Base-by-base conservation (phyloP, 92 coral and sea anemone species). In the Umimayanthus chanpuru region DNA sequence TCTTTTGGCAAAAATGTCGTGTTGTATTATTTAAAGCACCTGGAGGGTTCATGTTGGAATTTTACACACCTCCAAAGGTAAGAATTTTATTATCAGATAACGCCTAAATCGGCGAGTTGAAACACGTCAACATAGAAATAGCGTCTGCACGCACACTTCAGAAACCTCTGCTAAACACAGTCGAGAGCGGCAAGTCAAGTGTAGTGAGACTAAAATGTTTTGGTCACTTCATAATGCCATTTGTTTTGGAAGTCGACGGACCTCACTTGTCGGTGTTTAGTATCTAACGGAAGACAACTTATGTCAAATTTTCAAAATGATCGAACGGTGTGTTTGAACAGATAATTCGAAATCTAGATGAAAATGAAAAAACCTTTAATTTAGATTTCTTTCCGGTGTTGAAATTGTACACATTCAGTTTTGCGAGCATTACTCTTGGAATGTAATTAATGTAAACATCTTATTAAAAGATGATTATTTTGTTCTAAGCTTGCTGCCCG, bases 31-130 rank as follows among this genome's bases (percentile, higher is more conserved):
- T 96, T 77, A 97, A 97, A 85, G 99, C 99, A 0, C 99, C 99
- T 15, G 99, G 99, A 38, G 99, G 99, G 43, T 97, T 71, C 68
- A 97, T 97, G 99, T 67, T 97, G 65, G 99, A 97, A 82, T 97
- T 97, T 55, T 97, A 95, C 82, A 91, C 98, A 28, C 99, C 99
- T 71, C 99, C 99, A 32, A 97, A 95, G 99, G 99, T 97, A 92
- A 40, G 85, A 20, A 16, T 47, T 41, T 38, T 74, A 8, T 81
- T 10, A 29, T 55, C 39, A 16, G 32, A 83, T n/a, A 78, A 78
- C 30, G 71, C 25, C 44, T 41, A 15, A 29, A 47, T 15, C 87
- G 8, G 14, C 68, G 44, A 28, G 68, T 80, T 56, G 68, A 55
- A 80, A 80, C 68, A 55, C 21, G 38, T 55, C 44, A 40, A 29